Conservation (phyloP, 2,113 vertebrate genomes). For the Malurus melanocephalus region DNA sequence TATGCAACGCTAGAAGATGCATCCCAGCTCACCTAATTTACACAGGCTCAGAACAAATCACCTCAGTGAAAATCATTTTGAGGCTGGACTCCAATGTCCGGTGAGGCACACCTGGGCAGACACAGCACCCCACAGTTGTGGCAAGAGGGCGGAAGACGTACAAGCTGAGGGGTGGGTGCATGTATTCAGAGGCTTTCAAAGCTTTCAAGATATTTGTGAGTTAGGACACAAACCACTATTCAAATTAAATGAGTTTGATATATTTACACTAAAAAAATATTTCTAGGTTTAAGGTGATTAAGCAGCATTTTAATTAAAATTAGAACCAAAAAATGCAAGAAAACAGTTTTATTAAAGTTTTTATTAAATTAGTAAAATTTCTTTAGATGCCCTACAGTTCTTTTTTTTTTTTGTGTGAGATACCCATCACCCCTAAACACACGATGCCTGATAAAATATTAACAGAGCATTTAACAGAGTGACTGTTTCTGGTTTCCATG, state of each 20-base stretch:
- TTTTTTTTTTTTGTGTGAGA: background rate
- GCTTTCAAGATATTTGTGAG: background rate
- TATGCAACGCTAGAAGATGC: background rate
- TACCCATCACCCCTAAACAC: background rate
- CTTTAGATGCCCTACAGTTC: background rate
- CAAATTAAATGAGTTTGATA: background rate
- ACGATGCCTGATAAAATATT: background rate
- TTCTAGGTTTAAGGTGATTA: background rate
- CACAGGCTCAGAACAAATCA: background rate
- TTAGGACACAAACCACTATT: background rate
- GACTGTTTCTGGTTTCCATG: background rate
- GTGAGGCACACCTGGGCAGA: background rate
- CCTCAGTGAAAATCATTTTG: background rate
- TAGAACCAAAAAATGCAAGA: rapidly evolving
- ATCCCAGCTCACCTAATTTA: background rate
- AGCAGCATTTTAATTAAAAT: background rate
- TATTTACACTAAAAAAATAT: background rate
- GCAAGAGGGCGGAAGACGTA: rapidly evolving
- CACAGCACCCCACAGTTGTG: background rate
- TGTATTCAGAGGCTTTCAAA: background rate
- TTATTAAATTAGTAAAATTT: background rate
- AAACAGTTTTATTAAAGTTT: background rate
- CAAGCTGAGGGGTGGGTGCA: background rate
- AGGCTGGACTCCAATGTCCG: background rate
- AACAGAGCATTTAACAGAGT: background rate